Base-by-base conservation (phyloP, 2,797 vertebrate genomes). In the Onychomys leucogaster region DNA sequence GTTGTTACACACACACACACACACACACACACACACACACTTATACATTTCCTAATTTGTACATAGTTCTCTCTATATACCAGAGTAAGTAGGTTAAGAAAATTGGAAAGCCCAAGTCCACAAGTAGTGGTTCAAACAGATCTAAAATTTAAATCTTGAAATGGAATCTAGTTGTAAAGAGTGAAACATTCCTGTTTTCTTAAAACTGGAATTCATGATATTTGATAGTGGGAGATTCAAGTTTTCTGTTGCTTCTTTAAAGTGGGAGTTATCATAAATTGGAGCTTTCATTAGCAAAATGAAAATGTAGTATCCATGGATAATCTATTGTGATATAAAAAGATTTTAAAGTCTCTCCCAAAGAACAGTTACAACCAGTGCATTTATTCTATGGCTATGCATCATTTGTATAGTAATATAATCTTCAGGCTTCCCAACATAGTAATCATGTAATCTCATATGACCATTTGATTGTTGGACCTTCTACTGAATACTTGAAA, bases 61-160 rank as follows among this genome's bases (percentile, higher is more conserved):
- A 95, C 2, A 6, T 94, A 6, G 3, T 34, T 83, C 3, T 77
- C 27, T 14, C 49, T 52, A 52, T 11, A 88, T 57, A 86, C 94
- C 43, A 95, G 73, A 91, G 17, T 14, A 76, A 82, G n/a, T 27
- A 89, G 1, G 3, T 23, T 90, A 89, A 14, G 27, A 0, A 94
- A 92, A 2, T 13, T 94, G 23, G 4, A 87, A 11, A 83, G 14
- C 32, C 21, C 89, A 93, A 84, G 76, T 13, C 11, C 86, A 23
- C 17, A 91, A 49, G 29, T 94, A 21, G 8, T 43, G 81, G 21
- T 9, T 87, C 5, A 91, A 82, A 71, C 9, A 95, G 4, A 91
- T 87, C 16, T 90, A 87, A 95, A 90, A 25, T 93, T 96, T 93
- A 27, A 69, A 94, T 55, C 16, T 85, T 92, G 90, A 2, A 93